Evolutionary conservation across 2,797 vertebrate species (phyloP).

Genomic region (Cossypha polioptera): DNA sequence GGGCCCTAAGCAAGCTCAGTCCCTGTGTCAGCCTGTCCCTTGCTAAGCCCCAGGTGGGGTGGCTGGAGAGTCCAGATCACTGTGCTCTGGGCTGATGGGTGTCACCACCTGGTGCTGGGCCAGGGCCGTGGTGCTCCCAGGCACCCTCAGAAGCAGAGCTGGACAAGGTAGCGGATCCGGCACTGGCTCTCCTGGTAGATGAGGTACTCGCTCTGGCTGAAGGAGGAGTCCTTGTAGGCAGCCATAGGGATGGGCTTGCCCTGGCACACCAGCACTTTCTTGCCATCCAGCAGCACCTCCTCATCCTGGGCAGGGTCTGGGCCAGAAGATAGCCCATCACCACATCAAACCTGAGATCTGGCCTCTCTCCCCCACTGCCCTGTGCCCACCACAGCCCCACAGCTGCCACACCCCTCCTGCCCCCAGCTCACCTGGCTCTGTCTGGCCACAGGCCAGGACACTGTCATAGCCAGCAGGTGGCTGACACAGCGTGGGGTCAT

Average conservation of each 20-base stretch:
- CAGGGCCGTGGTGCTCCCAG: fast-evolving
- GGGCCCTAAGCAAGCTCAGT: too few species aligned
- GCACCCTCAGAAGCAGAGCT: slow-evolving; percentile 77
- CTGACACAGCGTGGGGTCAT: slow-evolving; percentile 66
- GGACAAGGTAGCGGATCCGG: slow-evolving; percentile 85
- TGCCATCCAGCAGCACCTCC: slow-evolving; percentile 79
- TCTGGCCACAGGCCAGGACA: not conserved
- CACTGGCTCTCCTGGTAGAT: slow-evolving; percentile 92
- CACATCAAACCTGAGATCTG: not conserved
- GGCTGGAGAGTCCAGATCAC: too few species aligned
- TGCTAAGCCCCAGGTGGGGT: too few species aligned
- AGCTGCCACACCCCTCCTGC: not conserved
- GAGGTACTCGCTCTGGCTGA: slow-evolving; percentile 88
- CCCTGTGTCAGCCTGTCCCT: too few species aligned
- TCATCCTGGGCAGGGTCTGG: slow-evolving; percentile 73
- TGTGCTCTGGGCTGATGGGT: too few species aligned
- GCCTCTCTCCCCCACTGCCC: not conserved
- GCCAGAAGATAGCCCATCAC: not conserved
- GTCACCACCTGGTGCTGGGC: not conserved
- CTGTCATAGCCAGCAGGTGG: slow-evolving; percentile 73
- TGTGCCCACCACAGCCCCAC: not conserved
- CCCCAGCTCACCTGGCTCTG: not conserved
- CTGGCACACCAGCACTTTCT: slow-evolving; percentile 82
- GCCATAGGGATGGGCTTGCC: slow-evolving; percentile 72
- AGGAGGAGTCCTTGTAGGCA: slow-evolving; percentile 71